Evolutionary conservation across 2,888 invertebrate genomes (phyloP), one percentile per base, ranked within the genome.

Genomic region (Gortyna flavago): DNA sequence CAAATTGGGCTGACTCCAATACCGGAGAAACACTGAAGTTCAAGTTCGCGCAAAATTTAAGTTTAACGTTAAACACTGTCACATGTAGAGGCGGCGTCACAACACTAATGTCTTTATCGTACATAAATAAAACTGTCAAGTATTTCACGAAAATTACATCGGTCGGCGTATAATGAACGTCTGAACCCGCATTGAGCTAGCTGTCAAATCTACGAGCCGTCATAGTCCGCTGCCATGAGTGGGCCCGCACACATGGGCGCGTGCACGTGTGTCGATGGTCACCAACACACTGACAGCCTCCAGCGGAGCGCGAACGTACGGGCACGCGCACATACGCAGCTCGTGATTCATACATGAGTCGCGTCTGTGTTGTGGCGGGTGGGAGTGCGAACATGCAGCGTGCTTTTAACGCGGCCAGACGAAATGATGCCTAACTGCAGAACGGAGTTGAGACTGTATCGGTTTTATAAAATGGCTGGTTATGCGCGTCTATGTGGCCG

Each of bases 141-240:
- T 93, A 94, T 93, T 95, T 93, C 92, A 95, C 95, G 92, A 93
- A 95, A 95, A 95, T 95, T 95, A 95, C 93, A 93, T 94, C 94
- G 94, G 94, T 93, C 93, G 93, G 92, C 93, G 95, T 95, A 92
- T 96, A 96, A 96, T 96, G 94, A 95, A 96, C 96, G 96, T 96
- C 96, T 96, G 96, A 95, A 94, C 96, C 96, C 95, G 96, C 96
- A 96, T 97, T 97, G 96, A 96, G 96, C 96, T 96, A 97, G 97
- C 97, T 97, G 97, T 97, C 97, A 97, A 97, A 96, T 97, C 97
- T 97, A 97, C 97, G 96, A 95, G 94, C 96, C 97, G 97, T 97
- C 97, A 97, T 97, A 96, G 96, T 95, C 95, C 93, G 96, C 95
- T 96, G 96, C 96, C 96, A 96, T 96, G 96, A 96, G 96, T 95